Base-by-base conservation (phyloP, 2,797 vertebrate genomes). In the Lophotriccus pileatus region DNA sequence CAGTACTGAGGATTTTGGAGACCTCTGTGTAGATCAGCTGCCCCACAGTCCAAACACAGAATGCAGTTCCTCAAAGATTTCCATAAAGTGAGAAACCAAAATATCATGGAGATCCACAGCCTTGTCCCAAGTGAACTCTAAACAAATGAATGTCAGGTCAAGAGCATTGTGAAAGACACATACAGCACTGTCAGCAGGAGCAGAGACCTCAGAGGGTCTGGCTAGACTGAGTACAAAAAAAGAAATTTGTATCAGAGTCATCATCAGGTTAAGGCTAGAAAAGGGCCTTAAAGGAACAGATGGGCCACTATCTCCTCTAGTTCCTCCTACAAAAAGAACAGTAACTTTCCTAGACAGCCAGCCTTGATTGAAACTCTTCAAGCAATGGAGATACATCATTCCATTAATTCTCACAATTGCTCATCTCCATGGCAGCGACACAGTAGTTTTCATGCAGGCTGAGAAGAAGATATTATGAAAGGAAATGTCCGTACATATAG, bases 331-430 rank as follows among this genome's bases (percentile, higher is more conserved):
- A n/a, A n/a, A 14, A 60, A 82, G 87, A 93, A 82, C 66, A 91
- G 64, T 92, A 94, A 90, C 30, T 79, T 89, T 86, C 66, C 64
- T 70, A 90, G 85, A 70, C 85, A 95, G 44, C 12, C 85, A 91
- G 74, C 56, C 47, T 73, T 91, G 87, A 93, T 25, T 89, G 94
- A 93, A 96, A 94, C 80, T 90, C 87, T 87, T 93, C 78, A 79
- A 88, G 63, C 41, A 70, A 79, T 34, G 50, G 89, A 82, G 50
- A 88, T 84, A 95, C 81, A 87, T 92, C 84, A 96, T 94, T 53
- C 84, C 73, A 93, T 96, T 96, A 95, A 93, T 84, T 95, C 82
- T 86, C 44, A 94, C 73, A 62, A 80, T 95, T 95, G 92, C 92
- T 94, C 87, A 95, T 95, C 96, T 90, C 64, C 58, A 27, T 84